These are phyloP conservation scores for Florisuga fusca DNA, from an alignment of 2,797 vertebrate species.

Conservation along the genomic window DNA sequence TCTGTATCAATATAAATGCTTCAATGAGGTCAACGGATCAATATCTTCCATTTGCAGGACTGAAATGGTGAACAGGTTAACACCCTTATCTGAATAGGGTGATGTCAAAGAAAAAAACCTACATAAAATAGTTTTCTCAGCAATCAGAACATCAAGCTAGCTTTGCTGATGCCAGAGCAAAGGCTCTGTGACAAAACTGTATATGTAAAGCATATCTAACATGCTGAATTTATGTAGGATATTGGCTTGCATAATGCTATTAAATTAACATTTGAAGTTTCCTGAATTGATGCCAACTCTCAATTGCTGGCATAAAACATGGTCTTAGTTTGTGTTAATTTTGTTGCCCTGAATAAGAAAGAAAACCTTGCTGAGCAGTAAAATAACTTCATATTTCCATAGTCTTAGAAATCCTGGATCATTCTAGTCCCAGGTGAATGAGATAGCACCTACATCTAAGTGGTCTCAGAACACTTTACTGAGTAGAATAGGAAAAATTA, in stretches of 20 bases:
- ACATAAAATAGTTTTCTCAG: neutral
- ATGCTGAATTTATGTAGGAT: neutral
- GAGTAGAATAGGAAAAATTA: neutral
- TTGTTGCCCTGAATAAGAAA: neutral
- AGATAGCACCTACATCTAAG: neutral
- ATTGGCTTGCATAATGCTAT: neutral
- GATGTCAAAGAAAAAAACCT: neutral
- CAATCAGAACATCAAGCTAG: neutral
- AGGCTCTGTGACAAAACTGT: neutral
- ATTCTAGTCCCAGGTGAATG: neutral
- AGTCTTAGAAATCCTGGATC: neutral
- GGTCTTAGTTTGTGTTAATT: neutral
- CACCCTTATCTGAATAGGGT: neutral
- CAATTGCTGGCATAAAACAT: neutral
- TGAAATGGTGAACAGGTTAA: neutral
- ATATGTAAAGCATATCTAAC: neutral
- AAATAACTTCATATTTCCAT: neutral
- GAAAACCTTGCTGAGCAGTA: neutral
- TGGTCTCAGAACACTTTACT: neutral
- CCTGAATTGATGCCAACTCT: neutral
- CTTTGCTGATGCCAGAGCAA: neutral
- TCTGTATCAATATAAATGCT: neutral
- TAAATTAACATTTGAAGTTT: neutral
- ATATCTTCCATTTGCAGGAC: neutral
- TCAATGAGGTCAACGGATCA: neutral